Conservation (phyloP, 2,113 vertebrate species). For the Atractosteus spatula region DNA sequence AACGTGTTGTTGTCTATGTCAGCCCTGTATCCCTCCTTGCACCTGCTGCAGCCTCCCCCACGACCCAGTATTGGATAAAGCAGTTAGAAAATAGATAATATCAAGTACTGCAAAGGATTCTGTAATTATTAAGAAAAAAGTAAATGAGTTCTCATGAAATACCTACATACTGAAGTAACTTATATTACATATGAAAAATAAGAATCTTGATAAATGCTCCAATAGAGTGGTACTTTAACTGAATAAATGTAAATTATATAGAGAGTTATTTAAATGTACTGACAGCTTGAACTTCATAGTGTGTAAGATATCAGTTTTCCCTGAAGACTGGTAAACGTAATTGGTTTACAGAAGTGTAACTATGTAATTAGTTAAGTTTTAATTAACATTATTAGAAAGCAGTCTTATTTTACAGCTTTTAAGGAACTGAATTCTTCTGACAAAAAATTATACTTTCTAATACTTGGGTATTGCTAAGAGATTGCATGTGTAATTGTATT, state of each 20-base stretch:
- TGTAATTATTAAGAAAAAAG: too few relatives aligned
- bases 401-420: slow-evolving; percentile 41
- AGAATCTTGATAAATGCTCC: slow-evolving; percentile 54
- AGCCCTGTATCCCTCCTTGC: too few relatives aligned
- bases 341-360: slow-evolving; percentile 64
- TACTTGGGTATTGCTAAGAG: slow-evolving; percentile 18
- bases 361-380: slow-evolving; percentile 62
- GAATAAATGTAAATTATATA: slow-evolving; percentile 51
- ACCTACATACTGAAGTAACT: too few relatives aligned
- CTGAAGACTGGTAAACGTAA: slow-evolving; percentile 60
- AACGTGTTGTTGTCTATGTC: too few relatives aligned
- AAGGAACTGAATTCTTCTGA: slow-evolving; percentile 25
- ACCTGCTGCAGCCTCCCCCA: too few relatives aligned
- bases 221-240: slow-evolving; percentile 66
- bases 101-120: too few relatives aligned
- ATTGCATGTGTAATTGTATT: background rate
- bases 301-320: slow-evolving; percentile 49
- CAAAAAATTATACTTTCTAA: slow-evolving; percentile 37
- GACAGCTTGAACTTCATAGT: slow-evolving; percentile 65
- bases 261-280: slow-evolving; percentile 60
- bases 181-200: slow-evolving; percentile 35
- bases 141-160: too few relatives aligned
- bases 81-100: too few relatives aligned
- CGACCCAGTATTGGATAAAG: too few relatives aligned
- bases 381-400: slow-evolving; percentile 66